phyloP scores from a whole-genome alignment of 2,797 vertebrate genomes.

The Oreonectes daqikongensis region DNA sequence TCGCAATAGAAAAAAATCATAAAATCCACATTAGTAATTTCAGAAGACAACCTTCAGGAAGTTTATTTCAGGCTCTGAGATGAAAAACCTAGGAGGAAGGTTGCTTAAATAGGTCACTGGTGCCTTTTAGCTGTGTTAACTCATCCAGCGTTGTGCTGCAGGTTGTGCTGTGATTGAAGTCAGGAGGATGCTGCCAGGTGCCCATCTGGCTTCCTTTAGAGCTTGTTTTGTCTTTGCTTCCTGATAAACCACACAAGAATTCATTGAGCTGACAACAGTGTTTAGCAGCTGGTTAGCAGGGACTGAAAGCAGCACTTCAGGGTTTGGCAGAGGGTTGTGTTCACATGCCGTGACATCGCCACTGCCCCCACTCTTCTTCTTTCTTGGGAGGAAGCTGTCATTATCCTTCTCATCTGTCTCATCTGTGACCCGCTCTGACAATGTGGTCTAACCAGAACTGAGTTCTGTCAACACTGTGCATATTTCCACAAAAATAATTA shows the following conservation, averaged over 20 bases:
- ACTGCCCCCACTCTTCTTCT: constrained; percentile 47
- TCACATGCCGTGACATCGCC: constrained; percentile 44
- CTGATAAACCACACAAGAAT: constrained; percentile 49
- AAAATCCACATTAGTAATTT: neutral
- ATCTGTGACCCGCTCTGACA: constrained; percentile 64
- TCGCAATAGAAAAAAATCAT: neutral
- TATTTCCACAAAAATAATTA: constrained; percentile 42
- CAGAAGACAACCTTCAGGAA: neutral
- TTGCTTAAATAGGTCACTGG: constrained; percentile 2
- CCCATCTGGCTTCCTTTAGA: constrained; percentile 61
- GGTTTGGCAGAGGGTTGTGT: constrained; percentile 12
- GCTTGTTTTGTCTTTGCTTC: constrained; percentile 53
- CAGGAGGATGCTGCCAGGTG: constrained; percentile 47
- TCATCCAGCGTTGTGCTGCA: too few species aligned
- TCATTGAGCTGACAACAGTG: constrained; percentile 17
- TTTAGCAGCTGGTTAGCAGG: constrained; percentile 34
- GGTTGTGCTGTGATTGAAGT: neutral
- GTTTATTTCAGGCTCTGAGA: neutral
- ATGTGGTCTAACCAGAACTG: constrained; percentile 63
- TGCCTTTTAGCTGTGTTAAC: too few species aligned
- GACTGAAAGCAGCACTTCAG: constrained; percentile 11
- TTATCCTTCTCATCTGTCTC: constrained; percentile 54
- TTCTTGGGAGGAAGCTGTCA: constrained; percentile 64
- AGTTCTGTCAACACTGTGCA: too few species aligned
- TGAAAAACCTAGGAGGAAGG: constrained; percentile 2